Evolutionary conservation across 2,797 vertebrate species (phyloP), one percentile per base, ranked within the genome.

Genomic region (Hydrolagus colliei): DNA sequence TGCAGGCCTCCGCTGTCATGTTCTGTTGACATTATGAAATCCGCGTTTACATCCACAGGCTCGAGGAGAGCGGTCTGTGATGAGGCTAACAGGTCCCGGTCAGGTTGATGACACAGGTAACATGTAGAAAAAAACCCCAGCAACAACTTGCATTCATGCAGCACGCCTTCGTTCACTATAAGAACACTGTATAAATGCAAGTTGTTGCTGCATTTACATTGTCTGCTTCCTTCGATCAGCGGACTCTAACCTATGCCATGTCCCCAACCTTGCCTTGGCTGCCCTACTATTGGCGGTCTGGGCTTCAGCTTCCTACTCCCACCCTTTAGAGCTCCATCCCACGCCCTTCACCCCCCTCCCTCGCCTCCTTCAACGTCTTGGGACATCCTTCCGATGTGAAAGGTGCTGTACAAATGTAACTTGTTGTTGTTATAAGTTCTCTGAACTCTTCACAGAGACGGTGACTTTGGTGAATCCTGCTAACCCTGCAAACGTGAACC

Each of bases 1-100:
- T 84, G 65, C 65, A 84, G 65, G 9, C 32, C 65, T 71, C 63
- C 65, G 27, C 79, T 71, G 65, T 84, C 79, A 68, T 84, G 79
- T 67, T 41, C 67, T 68, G 32, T 52, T 20, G 32, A 71, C 18
- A 52, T 22, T 84, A n/a, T 20, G 52, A 84, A 65, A 84, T 35
- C 41, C 9, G 35, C 65, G 52, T 82, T 82, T 65, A 82, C 18
- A 63, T 14, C 27, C 61, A 80, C 35, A 67, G 22, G 63, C 63
- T 82, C 63, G 18, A 32, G 35, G 27, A 79, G 63, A 75, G 10
- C 63, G 32, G 27, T 68, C 71, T 71, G 18, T 13, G 32, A 71
- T 63, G 71, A 68, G 79, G 16, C 14, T 63, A 80, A 80, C 63
- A 13, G 62, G 71, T 18, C 65, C 71, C 18, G 18, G 27, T 18